These are phyloP conservation scores for Bolinopsis microptera DNA, from an alignment of 37 sponge, comb jelly and placozoan species.

Conservation along the genomic window DNA sequence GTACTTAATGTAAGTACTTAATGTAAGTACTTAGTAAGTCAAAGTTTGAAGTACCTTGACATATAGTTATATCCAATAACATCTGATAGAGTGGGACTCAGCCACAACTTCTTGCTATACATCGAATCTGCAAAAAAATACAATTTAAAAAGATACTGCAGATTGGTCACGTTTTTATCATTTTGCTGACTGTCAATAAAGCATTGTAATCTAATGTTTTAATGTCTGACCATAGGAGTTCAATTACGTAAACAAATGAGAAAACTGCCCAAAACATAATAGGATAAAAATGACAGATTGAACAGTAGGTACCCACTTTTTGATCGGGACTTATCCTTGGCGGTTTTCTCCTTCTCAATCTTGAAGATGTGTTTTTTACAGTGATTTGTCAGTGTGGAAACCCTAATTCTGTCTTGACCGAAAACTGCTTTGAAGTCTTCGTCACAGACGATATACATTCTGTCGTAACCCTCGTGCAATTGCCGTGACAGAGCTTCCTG, in stretches of 20 bases:
- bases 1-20: no score
- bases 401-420: neutral
- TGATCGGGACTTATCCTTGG: neutral
- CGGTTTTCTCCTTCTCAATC: slow-evolving; percentile 39
- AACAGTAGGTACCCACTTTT: slow-evolving; percentile 16
- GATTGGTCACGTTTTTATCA: no score
- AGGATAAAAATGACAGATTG: no score
- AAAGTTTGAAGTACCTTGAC: no score
- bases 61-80: slow-evolving; percentile 42
- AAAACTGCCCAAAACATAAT: no score
- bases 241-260: no score
- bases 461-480: slow-evolving; percentile 8
- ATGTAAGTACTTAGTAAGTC: no score
- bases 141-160: neutral
- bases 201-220: no score
- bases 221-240: no score
- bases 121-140: neutral
- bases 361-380: slow-evolving; percentile 59
- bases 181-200: no score
- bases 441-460: slow-evolving; percentile 43
- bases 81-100: slow-evolving; percentile 3
- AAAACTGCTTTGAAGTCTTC: slow-evolving; percentile 61
- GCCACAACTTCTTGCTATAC: slow-evolving; percentile 57
- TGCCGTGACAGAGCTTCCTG: slow-evolving; percentile 47
- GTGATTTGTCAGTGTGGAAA: slow-evolving; percentile 35